phyloP scores from a whole-genome alignment of 2,888 invertebrate genomes.

The Heteromurus nitidus region DNA sequence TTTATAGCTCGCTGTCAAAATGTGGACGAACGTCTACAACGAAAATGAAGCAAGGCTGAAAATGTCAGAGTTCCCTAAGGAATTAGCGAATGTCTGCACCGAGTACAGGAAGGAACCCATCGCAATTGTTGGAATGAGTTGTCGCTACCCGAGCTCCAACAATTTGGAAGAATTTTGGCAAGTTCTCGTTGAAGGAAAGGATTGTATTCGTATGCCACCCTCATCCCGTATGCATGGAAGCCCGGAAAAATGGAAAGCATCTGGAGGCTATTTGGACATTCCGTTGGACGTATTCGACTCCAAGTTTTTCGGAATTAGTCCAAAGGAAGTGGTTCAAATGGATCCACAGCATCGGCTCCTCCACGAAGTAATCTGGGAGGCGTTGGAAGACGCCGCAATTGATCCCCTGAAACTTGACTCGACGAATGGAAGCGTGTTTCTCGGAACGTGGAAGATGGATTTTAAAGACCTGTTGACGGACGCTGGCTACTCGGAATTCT shows the following conservation, averaged over 20 bases:
- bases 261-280: neutral
- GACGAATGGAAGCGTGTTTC: neutral
- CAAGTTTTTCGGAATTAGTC: slow-evolving; percentile 9
- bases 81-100: neutral
- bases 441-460: slow-evolving; percentile 32
- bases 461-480: neutral
- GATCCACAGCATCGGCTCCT: slow-evolving; percentile 23
- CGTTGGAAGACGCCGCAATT: slow-evolving; percentile 13
- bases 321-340: neutral
- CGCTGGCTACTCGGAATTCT: slow-evolving; percentile 1
- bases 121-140: slow-evolving; percentile 24
- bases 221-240: slow-evolving; percentile 10
- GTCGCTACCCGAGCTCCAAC: slow-evolving; percentile 16
- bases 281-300: slow-evolving; percentile 21
- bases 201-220: neutral
- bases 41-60: neutral
- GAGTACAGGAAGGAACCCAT: slow-evolving; percentile 7
- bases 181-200: slow-evolving; percentile 17
- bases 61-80: too few relatives aligned
- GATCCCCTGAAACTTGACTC: neutral
- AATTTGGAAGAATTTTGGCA: slow-evolving; percentile 42
- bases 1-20: neutral
- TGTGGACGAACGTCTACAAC: neutral
- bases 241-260: neutral
- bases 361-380: slow-evolving; percentile 18